Base-by-base conservation (phyloP, 2,888 invertebrate genomes). In the Drosophila mayaguana region DNA sequence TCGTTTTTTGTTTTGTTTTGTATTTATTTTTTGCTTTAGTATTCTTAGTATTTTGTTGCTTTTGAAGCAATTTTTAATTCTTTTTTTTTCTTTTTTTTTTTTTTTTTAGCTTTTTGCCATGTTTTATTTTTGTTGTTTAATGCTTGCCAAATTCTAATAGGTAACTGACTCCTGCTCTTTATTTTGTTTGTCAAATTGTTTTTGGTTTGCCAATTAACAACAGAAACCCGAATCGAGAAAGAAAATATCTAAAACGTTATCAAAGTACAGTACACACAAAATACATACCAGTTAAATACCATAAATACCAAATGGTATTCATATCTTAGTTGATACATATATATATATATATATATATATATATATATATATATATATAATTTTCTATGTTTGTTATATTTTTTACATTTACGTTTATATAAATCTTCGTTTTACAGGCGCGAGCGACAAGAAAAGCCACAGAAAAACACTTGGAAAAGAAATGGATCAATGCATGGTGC, bases 91-190 rank as follows among this genome's bases (percentile, higher is more conserved):
- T n/a, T 66, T 65, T 67, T 65, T 66, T 16, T 38, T 38, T 38
- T 43, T 12, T 20, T 64, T 68, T 66, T 69, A 45, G 42, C 55
- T 63, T 63, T 67, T 65, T 72, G 60, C 53, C 50, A 45, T 60
- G 8, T 74, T 67, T 72, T 68, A 56, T 53, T 55, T 40, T 62
- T 71, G 28, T 48, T 66, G 54, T 70, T 72, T 79, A 78, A 75
- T 75, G 78, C 74, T 84, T 86, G 80, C 84, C 88, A 88, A 90
- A 87, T 88, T 84, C 89, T 88, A 91, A 91, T 91, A 92, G 92
- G 92, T 92, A 92, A 92, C 92, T 92, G 92, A 92, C 92, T 92
- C 92, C 92, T 92, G 92, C 92, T 92, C 91, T 92, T 91, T 88
- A 73, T 89, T 91, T 75, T 65, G 54, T 70, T 69, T 74, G 65